These are phyloP conservation scores for Eulithis testata DNA, from an alignment of 2,888 invertebrate species.

Conservation along the genomic window DNA sequence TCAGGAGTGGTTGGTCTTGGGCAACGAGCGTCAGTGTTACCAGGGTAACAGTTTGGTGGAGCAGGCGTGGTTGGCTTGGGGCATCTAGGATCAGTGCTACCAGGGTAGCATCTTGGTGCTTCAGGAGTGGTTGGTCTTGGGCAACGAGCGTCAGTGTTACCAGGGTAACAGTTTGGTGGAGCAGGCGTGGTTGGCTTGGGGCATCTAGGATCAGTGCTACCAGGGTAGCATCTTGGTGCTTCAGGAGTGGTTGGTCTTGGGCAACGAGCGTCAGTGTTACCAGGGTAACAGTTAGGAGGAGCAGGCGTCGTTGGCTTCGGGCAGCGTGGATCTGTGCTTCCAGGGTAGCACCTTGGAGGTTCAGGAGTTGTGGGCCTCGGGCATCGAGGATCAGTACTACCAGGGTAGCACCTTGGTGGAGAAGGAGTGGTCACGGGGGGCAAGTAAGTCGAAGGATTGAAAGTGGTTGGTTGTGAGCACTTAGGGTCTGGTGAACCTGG, in stretches of 20 bases:
- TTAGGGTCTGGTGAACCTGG: slow-evolving; percentile 63
- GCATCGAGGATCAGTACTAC: slow-evolving; percentile 38
- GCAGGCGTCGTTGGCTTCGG: slow-evolving; percentile 46
- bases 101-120: slow-evolving; percentile 44
- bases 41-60: slow-evolving; percentile 47
- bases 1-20: slow-evolving; percentile 29
- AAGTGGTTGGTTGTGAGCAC: slow-evolving; percentile 49
- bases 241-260: slow-evolving; percentile 29
- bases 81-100: slow-evolving; percentile 53
- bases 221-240: slow-evolving; percentile 48
- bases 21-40: slow-evolving; percentile 37
- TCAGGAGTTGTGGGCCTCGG: slow-evolving; percentile 40
- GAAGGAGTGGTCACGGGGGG: slow-evolving; percentile 43
- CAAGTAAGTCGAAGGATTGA: slow-evolving; percentile 41
- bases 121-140: slow-evolving; percentile 46
- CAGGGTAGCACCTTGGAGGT: slow-evolving; percentile 53
- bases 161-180: slow-evolving; percentile 57
- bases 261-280: slow-evolving; percentile 36
- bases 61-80: slow-evolving; percentile 46
- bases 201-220: slow-evolving; percentile 46
- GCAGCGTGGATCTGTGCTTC: slow-evolving; percentile 57
- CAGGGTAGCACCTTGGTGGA: slow-evolving; percentile 47
- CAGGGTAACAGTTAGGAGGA: slow-evolving; percentile 47
- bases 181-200: slow-evolving; percentile 52
- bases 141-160: slow-evolving; percentile 26